A percentile compares a stretch with the other conserved stretches of the same genome.
These are phyloP conservation scores for Clusia tigrina DNA, from an alignment of 2,888 invertebrate species.

Conservation along the genomic window DNA sequence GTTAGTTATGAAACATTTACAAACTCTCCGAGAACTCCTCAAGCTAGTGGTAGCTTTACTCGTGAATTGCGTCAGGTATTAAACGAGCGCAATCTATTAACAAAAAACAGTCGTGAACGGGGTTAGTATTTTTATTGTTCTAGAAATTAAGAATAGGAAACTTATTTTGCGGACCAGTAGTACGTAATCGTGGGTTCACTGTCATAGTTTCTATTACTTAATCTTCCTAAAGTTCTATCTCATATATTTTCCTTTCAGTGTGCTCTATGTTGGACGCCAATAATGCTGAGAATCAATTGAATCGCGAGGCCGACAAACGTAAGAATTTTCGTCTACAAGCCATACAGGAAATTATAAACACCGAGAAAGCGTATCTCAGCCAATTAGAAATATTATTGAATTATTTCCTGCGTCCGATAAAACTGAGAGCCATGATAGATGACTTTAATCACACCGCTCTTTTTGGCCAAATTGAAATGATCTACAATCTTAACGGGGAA, in stretches of 20 bases:
- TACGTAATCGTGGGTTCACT: neutral
- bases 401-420: constrained; percentile 71
- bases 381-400: constrained; percentile 73
- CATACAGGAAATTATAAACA: constrained; percentile 73
- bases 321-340: constrained; percentile 66
- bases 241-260: constrained; percentile 55
- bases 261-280: constrained; percentile 67
- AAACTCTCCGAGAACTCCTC: constrained; percentile 35
- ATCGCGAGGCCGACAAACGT: constrained; percentile 56
- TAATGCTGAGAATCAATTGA: constrained; percentile 42
- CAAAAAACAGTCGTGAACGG: constrained; percentile 69
- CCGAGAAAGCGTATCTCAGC: constrained; percentile 74
- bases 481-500: constrained; percentile 72
- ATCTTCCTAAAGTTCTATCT: constrained; percentile 2
- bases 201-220: neutral
- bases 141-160: too few relatives aligned
- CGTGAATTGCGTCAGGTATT: constrained; percentile 70
- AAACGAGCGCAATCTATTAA: constrained; percentile 70
- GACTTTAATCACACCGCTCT: constrained; percentile 66
- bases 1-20: neutral
- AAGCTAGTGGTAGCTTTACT: constrained; percentile 67
- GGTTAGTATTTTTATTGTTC: constrained; percentile 63
- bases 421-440: constrained; percentile 66
- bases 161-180: too few relatives aligned
- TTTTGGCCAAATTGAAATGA: constrained; percentile 72